A percentile compares a stretch with the other conserved stretches of the same genome.
Conservation (phyloP, 2,797 vertebrate species). For the Gadopsis marmoratus region DNA sequence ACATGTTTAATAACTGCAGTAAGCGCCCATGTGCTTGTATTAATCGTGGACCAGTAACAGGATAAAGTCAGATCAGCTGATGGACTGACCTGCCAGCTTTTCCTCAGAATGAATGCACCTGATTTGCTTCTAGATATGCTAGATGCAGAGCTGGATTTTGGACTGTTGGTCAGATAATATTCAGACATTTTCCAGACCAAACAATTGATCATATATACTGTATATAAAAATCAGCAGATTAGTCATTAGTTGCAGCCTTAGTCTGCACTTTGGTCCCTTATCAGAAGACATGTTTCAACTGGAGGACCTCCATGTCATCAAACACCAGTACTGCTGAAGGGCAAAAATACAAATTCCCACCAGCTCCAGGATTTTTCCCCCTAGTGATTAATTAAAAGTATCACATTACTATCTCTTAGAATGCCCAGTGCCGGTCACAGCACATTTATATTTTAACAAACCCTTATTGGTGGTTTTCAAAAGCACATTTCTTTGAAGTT, state of each 20-base stretch:
- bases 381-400: background rate
- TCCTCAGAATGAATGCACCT: background rate
- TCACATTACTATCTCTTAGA: background rate
- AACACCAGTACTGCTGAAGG: slow-evolving; percentile 11
- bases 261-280: background rate
- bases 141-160: background rate
- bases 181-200: background rate
- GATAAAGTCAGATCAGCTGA: slow-evolving; percentile 31
- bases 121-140: slow-evolving; percentile 5
- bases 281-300: background rate
- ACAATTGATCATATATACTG: background rate
- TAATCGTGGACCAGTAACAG: background rate
- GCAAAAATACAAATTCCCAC: background rate
- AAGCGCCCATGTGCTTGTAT: slow-evolving; percentile 28
- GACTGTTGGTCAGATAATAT: background rate
- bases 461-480: background rate
- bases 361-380: background rate
- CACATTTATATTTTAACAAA: background rate
- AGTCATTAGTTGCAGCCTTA: too few relatives aligned
- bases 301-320: background rate
- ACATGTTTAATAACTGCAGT: slow-evolving; percentile 19
- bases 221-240: background rate
- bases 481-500: background rate
- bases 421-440: background rate
- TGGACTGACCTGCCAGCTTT: slow-evolving; percentile 13